These are phyloP conservation scores for Listrodromus nycthemerus DNA, from an alignment of 2,888 invertebrate species.

Conservation along the genomic window DNA sequence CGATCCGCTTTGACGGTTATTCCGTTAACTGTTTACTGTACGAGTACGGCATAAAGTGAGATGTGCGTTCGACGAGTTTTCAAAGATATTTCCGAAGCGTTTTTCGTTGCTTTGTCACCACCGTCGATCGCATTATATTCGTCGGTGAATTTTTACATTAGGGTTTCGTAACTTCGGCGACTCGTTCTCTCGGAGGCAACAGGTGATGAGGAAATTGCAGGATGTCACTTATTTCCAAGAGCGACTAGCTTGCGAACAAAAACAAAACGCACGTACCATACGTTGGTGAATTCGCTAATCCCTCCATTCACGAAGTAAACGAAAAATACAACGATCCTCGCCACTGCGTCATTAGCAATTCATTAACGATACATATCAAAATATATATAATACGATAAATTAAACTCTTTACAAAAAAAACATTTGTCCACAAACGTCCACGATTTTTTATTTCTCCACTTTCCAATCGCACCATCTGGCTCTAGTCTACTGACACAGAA, in stretches of 20 bases:
- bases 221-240: background rate
- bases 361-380: background rate
- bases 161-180: background rate
- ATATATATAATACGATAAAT: too few species aligned
- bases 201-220: slow-evolving; percentile 13
- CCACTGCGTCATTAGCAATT: background rate
- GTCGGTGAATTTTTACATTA: background rate
- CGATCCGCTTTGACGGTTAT: background rate
- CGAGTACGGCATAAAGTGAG: background rate
- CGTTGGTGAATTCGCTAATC: background rate
- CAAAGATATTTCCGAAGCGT: background rate
- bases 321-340: background rate
- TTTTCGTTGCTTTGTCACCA: background rate
- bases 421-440: too few species aligned
- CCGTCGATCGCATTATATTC: background rate
- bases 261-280: background rate
- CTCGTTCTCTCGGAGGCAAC: background rate
- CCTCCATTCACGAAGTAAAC: background rate
- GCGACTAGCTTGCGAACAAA: background rate
- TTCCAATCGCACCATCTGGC: too few species aligned
- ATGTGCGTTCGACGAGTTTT: background rate
- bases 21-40: background rate
- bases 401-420: background rate
- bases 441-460: too few species aligned
- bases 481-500: too few species aligned